phyloP scores from a whole-genome alignment of 2,888 invertebrate species.

The Tenodera sinensis region DNA sequence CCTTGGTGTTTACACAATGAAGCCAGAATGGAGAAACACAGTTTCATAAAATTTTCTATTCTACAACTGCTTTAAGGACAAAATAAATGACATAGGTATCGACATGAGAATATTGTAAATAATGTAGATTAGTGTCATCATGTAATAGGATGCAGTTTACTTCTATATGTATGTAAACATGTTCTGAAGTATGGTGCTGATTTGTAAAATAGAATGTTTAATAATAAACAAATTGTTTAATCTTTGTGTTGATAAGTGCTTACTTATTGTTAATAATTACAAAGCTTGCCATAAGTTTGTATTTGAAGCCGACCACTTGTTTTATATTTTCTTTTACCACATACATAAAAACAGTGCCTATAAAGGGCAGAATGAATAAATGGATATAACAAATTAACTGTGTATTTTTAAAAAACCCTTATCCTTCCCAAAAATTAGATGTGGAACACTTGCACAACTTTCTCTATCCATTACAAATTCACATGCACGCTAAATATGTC shows the following conservation, averaged over 20 bases:
- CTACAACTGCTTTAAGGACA: too few species aligned
- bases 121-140: neutral
- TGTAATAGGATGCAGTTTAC: neutral
- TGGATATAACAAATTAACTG: neutral
- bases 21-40: too few species aligned
- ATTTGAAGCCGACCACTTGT: neutral
- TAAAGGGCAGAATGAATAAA: neutral
- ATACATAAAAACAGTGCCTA: neutral
- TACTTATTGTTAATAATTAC: neutral
- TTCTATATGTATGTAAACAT: neutral
- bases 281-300: neutral
- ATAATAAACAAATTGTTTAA: neutral
- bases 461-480: too few species aligned
- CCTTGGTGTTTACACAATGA: too few species aligned
- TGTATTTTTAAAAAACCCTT: too few species aligned
- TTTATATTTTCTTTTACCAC: neutral
- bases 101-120: neutral
- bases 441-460: too few species aligned
- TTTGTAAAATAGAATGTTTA: neutral
- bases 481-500: too few species aligned
- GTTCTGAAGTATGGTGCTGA: slow-evolving; percentile 1
- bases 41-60: too few species aligned
- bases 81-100: too few species aligned
- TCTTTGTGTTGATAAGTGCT: neutral
- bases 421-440: too few species aligned